phyloP scores from a whole-genome alignment of 30 jellyfish, hydroid and myxozoan genomes.

The Hydractinia echinata region DNA sequence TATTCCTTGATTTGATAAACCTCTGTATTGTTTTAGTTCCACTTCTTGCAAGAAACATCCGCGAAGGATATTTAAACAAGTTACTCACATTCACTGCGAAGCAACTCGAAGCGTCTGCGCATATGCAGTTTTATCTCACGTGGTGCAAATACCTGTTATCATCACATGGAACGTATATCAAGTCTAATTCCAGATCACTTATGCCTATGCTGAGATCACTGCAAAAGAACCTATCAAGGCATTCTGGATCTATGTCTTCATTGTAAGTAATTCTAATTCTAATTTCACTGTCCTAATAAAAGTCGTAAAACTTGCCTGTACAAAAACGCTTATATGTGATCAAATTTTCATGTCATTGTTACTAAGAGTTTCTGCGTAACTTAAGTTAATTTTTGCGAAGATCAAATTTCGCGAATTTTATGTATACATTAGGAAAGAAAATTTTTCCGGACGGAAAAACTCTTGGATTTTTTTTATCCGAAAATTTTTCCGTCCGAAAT shows the following conservation, averaged over 20 bases:
- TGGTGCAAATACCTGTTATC: constrained; percentile 73
- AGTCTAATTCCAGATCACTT: constrained; percentile 42
- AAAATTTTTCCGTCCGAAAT: too few species aligned
- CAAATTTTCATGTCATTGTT: too few species aligned
- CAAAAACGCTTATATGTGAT: too few species aligned
- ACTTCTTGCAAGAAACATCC: constrained; percentile 45
- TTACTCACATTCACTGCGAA: constrained; percentile 52
- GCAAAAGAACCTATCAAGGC: constrained; percentile 51
- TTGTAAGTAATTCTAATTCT: constrained; percentile 30
- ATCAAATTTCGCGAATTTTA: too few species aligned
- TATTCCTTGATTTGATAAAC: too few species aligned
- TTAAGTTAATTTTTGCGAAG: too few species aligned
- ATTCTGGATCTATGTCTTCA: constrained; percentile 45
- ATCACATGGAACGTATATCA: constrained; percentile 54
- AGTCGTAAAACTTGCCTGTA: too few species aligned
- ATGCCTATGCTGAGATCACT: constrained; percentile 62
- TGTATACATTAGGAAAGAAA: too few species aligned
- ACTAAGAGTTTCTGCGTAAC: too few species aligned
- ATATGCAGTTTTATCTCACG: constrained; percentile 65
- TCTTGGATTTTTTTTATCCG: too few species aligned
- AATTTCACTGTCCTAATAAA: not conserved
- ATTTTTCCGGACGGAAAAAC: too few species aligned
- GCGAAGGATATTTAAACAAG: constrained; percentile 41
- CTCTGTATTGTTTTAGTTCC: constrained; percentile 40
- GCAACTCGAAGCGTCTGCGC: constrained; percentile 64